Base-by-base conservation (phyloP, 2,797 vertebrate species). In the Epinephelus awoara region DNA sequence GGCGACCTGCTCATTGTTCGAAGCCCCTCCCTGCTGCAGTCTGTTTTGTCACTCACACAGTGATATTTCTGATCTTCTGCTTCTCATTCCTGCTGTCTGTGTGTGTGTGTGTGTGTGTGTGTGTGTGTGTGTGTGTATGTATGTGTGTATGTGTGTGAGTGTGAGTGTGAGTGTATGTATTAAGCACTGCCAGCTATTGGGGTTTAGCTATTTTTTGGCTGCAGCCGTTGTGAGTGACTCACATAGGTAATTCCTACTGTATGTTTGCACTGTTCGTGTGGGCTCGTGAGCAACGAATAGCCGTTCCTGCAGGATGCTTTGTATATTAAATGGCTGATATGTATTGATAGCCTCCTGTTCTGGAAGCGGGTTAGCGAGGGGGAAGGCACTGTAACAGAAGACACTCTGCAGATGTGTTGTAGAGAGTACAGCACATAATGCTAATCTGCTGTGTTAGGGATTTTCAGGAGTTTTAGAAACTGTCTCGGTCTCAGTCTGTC, bases 361-460 rank as follows among this genome's bases (percentile, higher is more conserved):
- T 80, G 63, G 77, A 84, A 85, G 79, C 76, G 61, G 88, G 86
- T 91, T 90, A 86, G 88, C 52, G 78, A 55, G 83, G 77, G 79
- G 70, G 73, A 75, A 86, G 85, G 88, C 75, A 77, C 87, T 77
- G 89, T 88, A 92, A 92, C 90, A 89, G 90, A 86, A 92, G 89
- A 91, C 89, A 80, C 89, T 91, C 88, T 87, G 90, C 92, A 92
- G 93, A 94, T 93, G 92, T 88, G 93, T 91, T 93, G 86, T 90
- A 92, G 90, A 83, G 90, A 90, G 92, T 90, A 90, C 89, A 88
- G 91, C 91, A 89, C 89, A 92, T 92, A 93, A 92, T 92, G 89
- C 93, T 94, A 95, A 95, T 95, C 94, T 95, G 94, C 94, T 93
- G 93, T 92, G 93, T 92, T 94, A 91, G 93, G 94, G 94, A 94